Base-by-base conservation (phyloP, 2,113 vertebrate species). In the Urocitellus parryii region DNA sequence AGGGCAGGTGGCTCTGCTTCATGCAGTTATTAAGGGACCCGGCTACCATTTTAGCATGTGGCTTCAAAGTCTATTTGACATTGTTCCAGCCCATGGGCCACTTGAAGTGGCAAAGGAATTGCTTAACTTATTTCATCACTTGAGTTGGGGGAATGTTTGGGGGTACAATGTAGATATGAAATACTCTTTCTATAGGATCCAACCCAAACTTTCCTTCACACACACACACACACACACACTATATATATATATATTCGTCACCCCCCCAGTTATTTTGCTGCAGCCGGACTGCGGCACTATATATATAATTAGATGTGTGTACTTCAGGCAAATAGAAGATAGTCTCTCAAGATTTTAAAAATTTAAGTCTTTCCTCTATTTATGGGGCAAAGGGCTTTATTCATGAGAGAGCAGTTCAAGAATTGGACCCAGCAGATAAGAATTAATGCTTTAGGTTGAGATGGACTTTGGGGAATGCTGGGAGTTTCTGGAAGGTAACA, bases 371-470 rank as follows among this genome's bases (percentile, higher is more conserved):
- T 72, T 81, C 14, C 27, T 67, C 18, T 89, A 18, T 37, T 82
- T 82, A 34, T 78, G 73, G 32, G 27, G 25, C 61, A 45, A 91
- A 93, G 45, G 37, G 9, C 25, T 93, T 90, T 86, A 80, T 63
- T 90, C 25, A 45, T 86, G 67, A 80, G 42, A n/a, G 88, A 25
- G 22, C 81, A 90, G 76, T 85, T 81, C 17, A 86, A 88, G 51
- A 34, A 82, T 11, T 51, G 7, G 48, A 22, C 53, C 39, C 10
- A 56, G 73, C 3, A 73, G 22, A 58, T 74, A 13, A 25, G 10
- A 37, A 2, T 53, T 56, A 37, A 39, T 79, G 34, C 25, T 81
- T 37, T 32, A 58, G 39, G 24, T 10, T 80, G n/a, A 90, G 12
- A 6, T 72, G 25, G 24, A 24, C 11, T n/a, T 8, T 1, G 6